phyloP scores from a whole-genome alignment of 2,888 invertebrate genomes.

The Cinara cedri region DNA sequence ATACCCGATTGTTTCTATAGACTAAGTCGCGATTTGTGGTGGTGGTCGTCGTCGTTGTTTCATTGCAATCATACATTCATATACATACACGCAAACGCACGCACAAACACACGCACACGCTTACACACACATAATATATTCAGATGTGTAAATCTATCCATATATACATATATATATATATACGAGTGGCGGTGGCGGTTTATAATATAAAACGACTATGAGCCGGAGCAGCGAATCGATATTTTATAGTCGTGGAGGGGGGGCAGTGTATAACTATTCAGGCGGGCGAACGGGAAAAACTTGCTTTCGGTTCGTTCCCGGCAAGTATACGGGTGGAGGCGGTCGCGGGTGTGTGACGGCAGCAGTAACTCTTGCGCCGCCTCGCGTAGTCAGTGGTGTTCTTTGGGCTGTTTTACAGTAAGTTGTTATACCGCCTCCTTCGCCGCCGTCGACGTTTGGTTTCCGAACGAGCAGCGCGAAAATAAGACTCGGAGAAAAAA shows the following conservation, averaged over 20 bases:
- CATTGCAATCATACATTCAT: background rate
- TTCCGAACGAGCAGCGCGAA: background rate
- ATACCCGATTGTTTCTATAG: too few species aligned
- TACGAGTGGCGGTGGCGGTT: conserved; percentile 1
- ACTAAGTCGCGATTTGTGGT: too few species aligned
- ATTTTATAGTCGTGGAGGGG: background rate
- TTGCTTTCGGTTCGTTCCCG: conserved; percentile 24
- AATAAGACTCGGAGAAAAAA: background rate
- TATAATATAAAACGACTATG: conserved; percentile 14
- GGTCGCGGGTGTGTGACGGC: background rate
- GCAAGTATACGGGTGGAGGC: background rate
- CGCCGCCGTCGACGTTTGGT: background rate
- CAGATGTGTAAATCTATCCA: too few species aligned
- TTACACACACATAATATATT: background rate
- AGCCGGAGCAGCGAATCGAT: conserved; percentile 38
- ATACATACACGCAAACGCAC: background rate
- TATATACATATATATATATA: background rate
- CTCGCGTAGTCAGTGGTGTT: too few species aligned
- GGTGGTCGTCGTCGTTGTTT: too few species aligned
- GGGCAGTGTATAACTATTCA: background rate
- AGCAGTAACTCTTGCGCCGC: conserved; percentile 1
- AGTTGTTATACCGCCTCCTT: too few species aligned
- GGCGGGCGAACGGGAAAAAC: conserved; percentile 5
- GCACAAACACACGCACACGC: background rate
- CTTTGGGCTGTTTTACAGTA: too few species aligned